phyloP scores from a whole-genome alignment of 2,113 vertebrate genomes.

The Charadrius vociferus region DNA sequence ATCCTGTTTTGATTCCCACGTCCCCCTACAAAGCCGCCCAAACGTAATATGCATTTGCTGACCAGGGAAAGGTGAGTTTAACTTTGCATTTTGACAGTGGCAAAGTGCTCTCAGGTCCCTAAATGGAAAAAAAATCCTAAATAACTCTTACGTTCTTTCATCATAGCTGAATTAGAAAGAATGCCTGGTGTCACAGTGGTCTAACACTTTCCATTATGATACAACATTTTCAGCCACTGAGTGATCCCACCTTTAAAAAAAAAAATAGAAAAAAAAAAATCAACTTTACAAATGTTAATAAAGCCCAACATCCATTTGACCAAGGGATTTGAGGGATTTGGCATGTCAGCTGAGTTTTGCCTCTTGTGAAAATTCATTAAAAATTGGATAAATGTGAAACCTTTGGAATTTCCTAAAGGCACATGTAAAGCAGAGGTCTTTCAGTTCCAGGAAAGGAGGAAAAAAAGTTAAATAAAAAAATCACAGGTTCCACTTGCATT shows the following conservation, averaged over 20 bases:
- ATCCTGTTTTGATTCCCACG: background rate
- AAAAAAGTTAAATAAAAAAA: background rate
- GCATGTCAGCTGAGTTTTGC: background rate
- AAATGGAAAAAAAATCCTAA: slow-evolving; percentile 3
- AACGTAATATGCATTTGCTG: background rate
- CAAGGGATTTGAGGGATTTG: slow-evolving; percentile 24
- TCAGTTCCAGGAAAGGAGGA: background rate
- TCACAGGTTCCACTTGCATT: slow-evolving; percentile 24
- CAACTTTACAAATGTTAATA: background rate
- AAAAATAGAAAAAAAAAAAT: background rate
- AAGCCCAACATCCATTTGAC: background rate
- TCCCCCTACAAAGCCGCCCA: background rate
- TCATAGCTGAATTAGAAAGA: background rate
- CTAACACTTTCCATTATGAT: background rate
- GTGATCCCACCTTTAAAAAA: background rate
- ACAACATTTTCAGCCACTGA: background rate
- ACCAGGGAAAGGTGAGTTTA: background rate
- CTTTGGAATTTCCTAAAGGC: slow-evolving; percentile 34
- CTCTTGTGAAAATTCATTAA: slow-evolving; percentile 50
- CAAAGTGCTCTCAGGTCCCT: background rate
- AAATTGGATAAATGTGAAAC: slow-evolving; percentile 37
- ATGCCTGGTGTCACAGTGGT: background rate
- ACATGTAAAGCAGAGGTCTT: background rate
- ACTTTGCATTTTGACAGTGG: background rate
- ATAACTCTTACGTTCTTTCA: background rate